Evolutionary conservation across 2,113 vertebrate species (phyloP), one percentile per base, ranked within the genome.

Genomic region (Platichthys stellatus): DNA sequence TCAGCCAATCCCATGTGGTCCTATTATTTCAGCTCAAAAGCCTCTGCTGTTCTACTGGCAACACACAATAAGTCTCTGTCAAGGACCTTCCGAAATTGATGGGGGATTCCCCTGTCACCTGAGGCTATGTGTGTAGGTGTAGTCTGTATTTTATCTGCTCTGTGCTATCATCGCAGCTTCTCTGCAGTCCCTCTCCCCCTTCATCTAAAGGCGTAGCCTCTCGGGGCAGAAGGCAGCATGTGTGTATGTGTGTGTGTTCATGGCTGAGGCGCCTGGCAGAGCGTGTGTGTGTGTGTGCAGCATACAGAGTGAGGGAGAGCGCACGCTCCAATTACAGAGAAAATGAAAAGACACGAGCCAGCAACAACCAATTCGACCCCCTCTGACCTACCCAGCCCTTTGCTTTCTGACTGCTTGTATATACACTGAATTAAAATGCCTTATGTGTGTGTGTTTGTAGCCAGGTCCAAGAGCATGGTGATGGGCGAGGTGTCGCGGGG

Each of bases 401-500:
- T 17, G 9, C 21, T 31, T 5, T 59, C 17, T 28, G 51, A 47
- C 18, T 17, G 51, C n/a, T 17, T 83, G 10, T 64, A 12, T 51
- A 7, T 31, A 31, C 4, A 20, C n/a, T 21, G 20, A 72, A 17
- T 47, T 21, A 13, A 68, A 80, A 38, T 63, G 20, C 57, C 17
- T 63, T 2, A 53, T 71, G 40, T 77, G 2, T 76, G n/a, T 88
- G 61, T 87, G 71, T 86, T 65, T 92, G 20, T 87, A 99, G 97
- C 96, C 83, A 92, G 96, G 82, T 98, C 97, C 76, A 98, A 96
- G 90, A 98, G 97, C 93, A 96, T 98, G 95, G 97, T 98, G 93
- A 97, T 98, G 97, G 96, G 96, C 7, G 96, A 98, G 73, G 94
- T 95, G 81, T 93, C 93, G 2, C 88, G 94, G 68, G 82, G 93